Evolutionary conservation across 2,113 vertebrate species (phyloP), one percentile per base, ranked within the genome.

Genomic region (Narcine bancroftii): DNA sequence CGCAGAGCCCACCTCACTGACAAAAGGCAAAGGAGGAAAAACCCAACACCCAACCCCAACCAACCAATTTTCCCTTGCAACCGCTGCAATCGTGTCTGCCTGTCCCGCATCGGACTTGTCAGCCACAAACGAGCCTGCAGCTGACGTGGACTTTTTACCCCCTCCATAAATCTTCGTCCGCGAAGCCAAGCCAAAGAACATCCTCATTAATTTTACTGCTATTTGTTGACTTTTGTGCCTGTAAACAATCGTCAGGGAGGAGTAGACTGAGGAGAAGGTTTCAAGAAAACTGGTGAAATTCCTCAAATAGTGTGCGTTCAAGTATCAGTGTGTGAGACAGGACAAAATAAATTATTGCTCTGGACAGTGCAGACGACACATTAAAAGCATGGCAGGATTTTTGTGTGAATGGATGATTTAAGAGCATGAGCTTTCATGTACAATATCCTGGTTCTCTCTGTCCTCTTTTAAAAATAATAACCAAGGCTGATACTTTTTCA

Each of bases 191-290:
- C n/a, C n/a, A n/a, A n/a, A n/a, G n/a, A n/a, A n/a, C 81, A 36
- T 87, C 81, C 81, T 60, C 81, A 39, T 63, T 87, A 87, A 87
- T 42, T 60, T 87, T 1, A 60, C n/a, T 56, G 56, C 81, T 87
- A 36, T 87, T 53, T 87, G 81, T 63, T 87, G 53, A 87, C 33
- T 63, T 79, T 63, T 63, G 53, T 60, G 81, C 36, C 81, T 87
- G 19, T 87, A 63, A 87, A 60, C 81, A 53, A 36, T n/a, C 13
- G 56, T 21, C 36, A 33, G 81, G 56, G 26, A 15, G 47, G 79
- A 15, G 79, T 83, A 50, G 77, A 83, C 50, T 53, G 77, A 83
- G 47, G 19, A n/a, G 81, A 85, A n/a, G 81, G 29, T 60, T 85
- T 85, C 50, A 85, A n/a, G 50, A 85, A 60, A 3, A 60, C 81